Percentiles rank a stretch among this genome's conserved stretches.
Conservation (phyloP, 2,797 vertebrate species). For the Centropyge bicolor region DNA sequence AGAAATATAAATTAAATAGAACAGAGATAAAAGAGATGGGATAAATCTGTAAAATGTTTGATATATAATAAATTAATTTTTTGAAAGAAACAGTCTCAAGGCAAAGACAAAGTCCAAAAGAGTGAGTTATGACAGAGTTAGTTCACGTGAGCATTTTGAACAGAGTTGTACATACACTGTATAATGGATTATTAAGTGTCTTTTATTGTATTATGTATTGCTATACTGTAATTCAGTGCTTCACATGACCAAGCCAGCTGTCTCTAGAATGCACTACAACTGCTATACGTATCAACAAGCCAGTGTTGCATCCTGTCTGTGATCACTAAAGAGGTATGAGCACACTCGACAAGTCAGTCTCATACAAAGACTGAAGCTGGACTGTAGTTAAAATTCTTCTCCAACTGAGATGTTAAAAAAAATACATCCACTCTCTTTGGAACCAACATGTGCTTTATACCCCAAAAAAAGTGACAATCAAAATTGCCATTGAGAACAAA, state of each 20-base stretch:
- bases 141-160: conserved; percentile 72
- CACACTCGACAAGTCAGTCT: conserved; percentile 39
- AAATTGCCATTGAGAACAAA: conserved; percentile 69
- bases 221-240: conserved; percentile 77
- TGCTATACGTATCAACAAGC: conserved; percentile 65
- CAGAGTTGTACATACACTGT: conserved; percentile 86
- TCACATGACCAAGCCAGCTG: conserved; percentile 78
- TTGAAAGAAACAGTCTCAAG: conserved; percentile 57
- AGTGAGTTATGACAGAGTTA: conserved; percentile 44
- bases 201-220: conserved; percentile 79
- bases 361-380: conserved; percentile 45
- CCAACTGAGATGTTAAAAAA: conserved; percentile 48
- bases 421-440: conserved; percentile 53
- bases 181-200: conserved; percentile 76
- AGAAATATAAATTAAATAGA: conserved; percentile 21
- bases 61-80: conserved; percentile 64
- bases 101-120: conserved; percentile 58
- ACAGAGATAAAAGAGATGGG: conserved; percentile 34
- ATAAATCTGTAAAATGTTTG: conserved; percentile 57
- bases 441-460: conserved; percentile 85
- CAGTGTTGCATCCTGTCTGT: conserved; percentile 57
- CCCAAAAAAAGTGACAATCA: conserved; percentile 83
- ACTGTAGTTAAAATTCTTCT: conserved; percentile 43
- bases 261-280: conserved; percentile 78
- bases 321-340: conserved; percentile 69